Base-by-base conservation (phyloP, 37 sponge, comb jelly and placozoan species). In the Oscarella lobularis region DNA sequence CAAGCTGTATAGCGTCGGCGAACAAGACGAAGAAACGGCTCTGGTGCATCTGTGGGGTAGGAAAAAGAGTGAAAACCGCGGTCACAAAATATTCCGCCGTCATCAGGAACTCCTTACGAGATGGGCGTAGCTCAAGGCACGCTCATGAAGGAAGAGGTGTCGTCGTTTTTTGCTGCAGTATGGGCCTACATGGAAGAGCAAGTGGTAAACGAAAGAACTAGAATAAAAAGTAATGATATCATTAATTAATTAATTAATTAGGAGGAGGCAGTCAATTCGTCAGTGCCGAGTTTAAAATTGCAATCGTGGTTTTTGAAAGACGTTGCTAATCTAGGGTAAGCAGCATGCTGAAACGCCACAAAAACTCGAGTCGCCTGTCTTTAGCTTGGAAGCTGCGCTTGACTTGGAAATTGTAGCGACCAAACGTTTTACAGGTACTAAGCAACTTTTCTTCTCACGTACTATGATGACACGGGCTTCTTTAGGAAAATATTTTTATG, bases 101-200 rank as follows among this genome's bases (percentile, higher is more conserved):
- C 5, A 27, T 37, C 37, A 91, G 92, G 92, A 1, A 72, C 78
- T 39, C 83, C 92, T 0, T 91, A 91, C 82, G 83, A 91, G 31
- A 87, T 91, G 88, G 92, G 92, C 0, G 84, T 85, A 82, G 92
- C 92, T 9, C 92, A 91, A 66, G 92, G 92, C 35, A 35, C 76
- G 66, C 75, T 91, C 40, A 66, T 85, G 88, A 73, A 32, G 31
- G 78, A 79, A 1, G 48, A 40, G 74, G 92, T 82, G 41, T 27
- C 69, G 0, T 66, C 67, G 35, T 67, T 91, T 65, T 69, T 91
- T 36, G 75, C 84, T 77, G 81, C 73, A 40, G 92, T 91, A 35
- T 91, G 92, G 92, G 36, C 33, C 36, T 91, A 91, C 73, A 31
- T 91, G 74, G 83, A 91, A 41, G 75, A 79, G 35, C 83, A 91